Base-by-base conservation (phyloP, 1,140 invertebrate genomes). In the Rhynchophorus ferrugineus region DNA sequence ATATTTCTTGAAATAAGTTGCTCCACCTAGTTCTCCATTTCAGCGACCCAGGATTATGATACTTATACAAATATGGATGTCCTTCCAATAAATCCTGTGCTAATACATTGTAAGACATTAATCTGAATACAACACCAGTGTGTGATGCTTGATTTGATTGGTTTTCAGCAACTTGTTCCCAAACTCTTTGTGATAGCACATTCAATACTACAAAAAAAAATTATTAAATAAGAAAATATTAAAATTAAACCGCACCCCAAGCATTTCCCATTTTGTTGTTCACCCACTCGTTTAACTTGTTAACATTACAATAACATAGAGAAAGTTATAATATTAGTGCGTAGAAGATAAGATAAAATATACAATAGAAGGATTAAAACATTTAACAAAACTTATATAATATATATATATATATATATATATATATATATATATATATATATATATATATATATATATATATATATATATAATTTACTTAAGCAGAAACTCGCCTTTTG, bases 61-160 rank as follows among this genome's bases (percentile, higher is more conserved):
- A 52, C 38, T 62, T 69, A 61, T 97, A 97, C 2, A 96, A 71
- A 66, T 84, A 76, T 0, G 71, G 65, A 70, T 95, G 87, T 49
- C 78, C 71, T 59, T 86, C 78, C 33, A 95, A 56, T 20, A 95
- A 72, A 56, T 82, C 76, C 71, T 95, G 92, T 0, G 91, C 84
- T 22, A 96, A 69, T 24, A 96, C 82, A 72, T 97, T 96, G 66
- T 94, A 96, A 0, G 83, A 87, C 58, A 91, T 67, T n/a, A 78
- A 16, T 13, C 56, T 62, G 46, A 70, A 69, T 14, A 49, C 43
- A 29, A 63, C 54, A 33, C 61, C 57, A n/a, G n/a, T n/a, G n/a
- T n/a, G n/a, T n/a, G n/a, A n/a, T n/a, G n/a, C n/a, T n/a, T n/a
- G n/a, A n/a, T n/a, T n/a, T n/a, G n/a, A n/a, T 22, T 56, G 45